phyloP scores from a whole-genome alignment of 2,888 invertebrate genomes.

The Drosophila mulleri region DNA sequence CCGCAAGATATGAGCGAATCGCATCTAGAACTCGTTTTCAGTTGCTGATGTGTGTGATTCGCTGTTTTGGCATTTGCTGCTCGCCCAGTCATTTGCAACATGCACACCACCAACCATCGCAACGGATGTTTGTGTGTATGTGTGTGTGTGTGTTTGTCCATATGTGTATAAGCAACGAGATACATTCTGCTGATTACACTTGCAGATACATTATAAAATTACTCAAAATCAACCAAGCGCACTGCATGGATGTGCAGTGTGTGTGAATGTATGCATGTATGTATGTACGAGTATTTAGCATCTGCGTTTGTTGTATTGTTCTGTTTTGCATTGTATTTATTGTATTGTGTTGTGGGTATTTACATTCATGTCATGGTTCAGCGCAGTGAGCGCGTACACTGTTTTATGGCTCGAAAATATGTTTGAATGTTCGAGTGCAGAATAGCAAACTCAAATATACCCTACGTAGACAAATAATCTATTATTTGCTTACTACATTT shows the following conservation, averaged over 20 bases:
- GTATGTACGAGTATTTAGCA: background rate
- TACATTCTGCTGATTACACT: constrained; percentile 71
- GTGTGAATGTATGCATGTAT: constrained; percentile 7
- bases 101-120: constrained; percentile 65
- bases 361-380: constrained; percentile 66
- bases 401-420: constrained; percentile 11
- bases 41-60: background rate
- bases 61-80: constrained; percentile 48
- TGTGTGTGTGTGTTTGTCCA: constrained; percentile 15
- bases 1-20: constrained; percentile 53
- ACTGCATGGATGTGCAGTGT: constrained; percentile 30
- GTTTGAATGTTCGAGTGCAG: background rate
- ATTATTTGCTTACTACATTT: background rate
- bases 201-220: constrained; percentile 72
- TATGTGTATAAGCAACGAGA: constrained; percentile 34
- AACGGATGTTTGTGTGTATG: constrained; percentile 12
- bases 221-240: constrained; percentile 73
- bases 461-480: background rate
- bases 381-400: constrained; percentile 43
- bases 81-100: constrained; percentile 76
- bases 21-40: constrained; percentile 76
- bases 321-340: constrained; percentile 3
- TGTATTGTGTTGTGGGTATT: constrained; percentile 27
- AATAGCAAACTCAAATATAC: background rate
- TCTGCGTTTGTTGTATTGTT: background rate